Evolutionary conservation across 2,888 invertebrate species (phyloP), one percentile per base, ranked within the genome.

Genomic region (Macaria notata): DNA sequence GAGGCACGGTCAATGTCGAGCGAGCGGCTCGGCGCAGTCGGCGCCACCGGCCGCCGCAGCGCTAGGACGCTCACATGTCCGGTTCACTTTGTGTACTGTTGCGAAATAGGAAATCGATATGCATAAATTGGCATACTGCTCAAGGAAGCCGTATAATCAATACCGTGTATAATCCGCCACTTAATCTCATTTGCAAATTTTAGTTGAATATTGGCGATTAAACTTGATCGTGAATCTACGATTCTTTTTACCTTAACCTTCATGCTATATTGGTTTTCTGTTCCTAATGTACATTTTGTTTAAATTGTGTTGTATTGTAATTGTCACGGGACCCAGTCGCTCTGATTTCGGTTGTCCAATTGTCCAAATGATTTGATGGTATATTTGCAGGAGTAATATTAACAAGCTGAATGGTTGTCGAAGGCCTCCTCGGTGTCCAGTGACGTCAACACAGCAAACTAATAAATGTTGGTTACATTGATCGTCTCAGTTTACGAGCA

Each of bases 1-100:
- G 71, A 70, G 69, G 71, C 78, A 78, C 70, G 79, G 78, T 74
- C 81, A 83, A 79, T 79, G 80, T 73, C 78, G 74, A 75, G 73
- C 75, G 70, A 75, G 78, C 65, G 66, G 42, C 19, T 65, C 70
- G 66, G 49, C 46, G 39, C 7, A 39, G 39, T 39, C 44, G 50
- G 1, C 8, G 41, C 41, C 41, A 52, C 49, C 49, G 54, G 47
- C 54, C 63, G 50, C 59, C 41, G 41, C 41, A 4, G 19, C 56
- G 46, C 56, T 58, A 45, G 50, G 49, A 55, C 54, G 53, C 49
- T 59, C 48, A 41, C 33, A 46, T 54, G 54, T 52, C 59, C 59
- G 51, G 48, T 51, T 55, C 33, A 48, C 45, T 52, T 48, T 46
- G 9, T 39, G 54, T 43, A 36, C 36, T 46, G 53, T 38, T 54